These are phyloP conservation scores for Bombycilla garrulus DNA, from an alignment of 2,113 vertebrate genomes.

Conservation along the genomic window DNA sequence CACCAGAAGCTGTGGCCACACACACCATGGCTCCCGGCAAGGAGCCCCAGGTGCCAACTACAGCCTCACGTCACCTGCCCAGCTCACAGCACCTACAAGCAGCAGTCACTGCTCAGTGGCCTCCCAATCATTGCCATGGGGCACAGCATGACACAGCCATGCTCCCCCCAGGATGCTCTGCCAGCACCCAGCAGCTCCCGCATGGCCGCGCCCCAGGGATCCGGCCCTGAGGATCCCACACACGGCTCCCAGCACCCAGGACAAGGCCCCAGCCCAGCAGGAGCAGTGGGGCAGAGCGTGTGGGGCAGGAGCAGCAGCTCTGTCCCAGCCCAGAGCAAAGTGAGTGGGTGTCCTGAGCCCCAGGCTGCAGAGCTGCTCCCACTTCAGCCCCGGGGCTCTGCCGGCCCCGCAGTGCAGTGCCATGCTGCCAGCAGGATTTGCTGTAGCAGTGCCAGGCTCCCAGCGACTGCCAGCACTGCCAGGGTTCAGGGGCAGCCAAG, in stretches of 20 bases:
- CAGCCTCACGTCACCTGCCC: fast-evolving
- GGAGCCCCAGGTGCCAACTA: not conserved
- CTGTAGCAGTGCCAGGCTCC: not conserved
- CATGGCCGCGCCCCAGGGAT: not conserved
- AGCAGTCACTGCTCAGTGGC: fast-evolving
- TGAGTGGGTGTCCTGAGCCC: not conserved
- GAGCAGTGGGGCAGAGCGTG: fast-evolving
- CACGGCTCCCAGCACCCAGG: not conserved
- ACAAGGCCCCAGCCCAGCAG: not conserved
- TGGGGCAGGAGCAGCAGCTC: fast-evolving
- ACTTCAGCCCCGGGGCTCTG: fast-evolving
- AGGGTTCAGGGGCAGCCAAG: not conserved
- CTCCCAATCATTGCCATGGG: fast-evolving
- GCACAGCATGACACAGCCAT: not conserved
- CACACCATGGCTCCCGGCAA: not conserved
- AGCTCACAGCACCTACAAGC: not conserved
- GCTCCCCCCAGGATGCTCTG: not conserved
- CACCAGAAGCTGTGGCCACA: not conserved
- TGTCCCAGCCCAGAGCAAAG: too few relatives aligned
- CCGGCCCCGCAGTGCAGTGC: fast-evolving
- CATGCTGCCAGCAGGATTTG: not conserved
- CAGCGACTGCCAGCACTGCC: not conserved
- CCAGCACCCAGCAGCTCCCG: fast-evolving
- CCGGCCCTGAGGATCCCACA: fast-evolving
- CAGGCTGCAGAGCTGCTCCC: not conserved